Percentiles rank a stretch among this genome's conserved stretches.
phyloP scores from a whole-genome alignment of 2,888 invertebrate genomes.

The Cheilosia urbana region DNA sequence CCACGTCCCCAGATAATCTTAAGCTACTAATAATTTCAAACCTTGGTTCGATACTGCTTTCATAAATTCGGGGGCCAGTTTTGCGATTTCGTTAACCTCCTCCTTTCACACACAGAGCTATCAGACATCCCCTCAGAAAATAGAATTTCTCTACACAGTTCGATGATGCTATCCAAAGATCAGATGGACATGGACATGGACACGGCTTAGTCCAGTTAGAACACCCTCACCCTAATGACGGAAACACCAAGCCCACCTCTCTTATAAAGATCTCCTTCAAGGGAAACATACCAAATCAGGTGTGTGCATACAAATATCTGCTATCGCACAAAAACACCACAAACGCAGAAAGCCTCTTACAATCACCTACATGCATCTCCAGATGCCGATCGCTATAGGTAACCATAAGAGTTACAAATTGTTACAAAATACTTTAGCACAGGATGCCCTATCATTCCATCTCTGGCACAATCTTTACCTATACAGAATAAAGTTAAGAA shows the following conservation, averaged over 20 bases:
- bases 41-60: no score
- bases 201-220: background rate
- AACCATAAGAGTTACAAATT: constrained; percentile 80
- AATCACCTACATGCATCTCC: constrained; percentile 55
- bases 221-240: background rate
- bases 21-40: no score
- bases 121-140: no score
- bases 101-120: no score
- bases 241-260: background rate
- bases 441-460: constrained; percentile 74
- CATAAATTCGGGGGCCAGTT: no score
- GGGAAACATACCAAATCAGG: constrained; percentile 12
- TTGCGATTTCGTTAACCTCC: no score
- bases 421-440: constrained; percentile 82
- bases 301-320: constrained; percentile 1
- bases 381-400: constrained; percentile 57
- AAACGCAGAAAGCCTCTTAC: constrained; percentile 33
- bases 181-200: no score
- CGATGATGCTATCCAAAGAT: no score
- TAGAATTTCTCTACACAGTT: no score
- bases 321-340: background rate
- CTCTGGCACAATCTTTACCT: constrained; percentile 47
- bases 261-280: background rate
- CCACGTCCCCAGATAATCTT: no score
- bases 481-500: constrained; percentile 19